Evolutionary conservation across 53 echinoderm and acorn worm genomes (phyloP).

Genomic region (Patiria pectinifera): DNA sequence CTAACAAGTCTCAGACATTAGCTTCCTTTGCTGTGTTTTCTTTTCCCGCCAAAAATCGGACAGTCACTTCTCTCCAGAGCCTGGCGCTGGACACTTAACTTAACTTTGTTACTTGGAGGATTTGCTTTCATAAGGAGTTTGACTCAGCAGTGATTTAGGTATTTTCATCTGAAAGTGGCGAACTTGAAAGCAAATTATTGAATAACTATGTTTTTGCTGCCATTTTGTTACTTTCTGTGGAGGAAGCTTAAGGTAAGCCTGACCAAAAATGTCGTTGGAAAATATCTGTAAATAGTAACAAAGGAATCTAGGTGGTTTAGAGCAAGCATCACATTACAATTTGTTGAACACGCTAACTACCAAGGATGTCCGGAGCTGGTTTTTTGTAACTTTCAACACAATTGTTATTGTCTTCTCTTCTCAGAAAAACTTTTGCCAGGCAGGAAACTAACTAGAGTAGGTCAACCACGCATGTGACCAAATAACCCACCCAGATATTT

Average conservation of each 20-base stretch:
- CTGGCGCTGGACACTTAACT: not conserved
- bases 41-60: not conserved
- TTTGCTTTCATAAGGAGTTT: not conserved
- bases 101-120: not conserved
- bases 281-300: not conserved
- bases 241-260: slow-evolving; percentile 60
- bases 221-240: slow-evolving; percentile 79
- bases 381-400: not conserved
- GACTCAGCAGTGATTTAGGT: not conserved
- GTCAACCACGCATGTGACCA: not conserved
- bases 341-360: not conserved
- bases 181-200: not conserved
- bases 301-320: not conserved
- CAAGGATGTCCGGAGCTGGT: not conserved
- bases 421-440: not conserved
- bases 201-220: slow-evolving; percentile 70
- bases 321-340: not conserved
- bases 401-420: not conserved
- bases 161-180: not conserved
- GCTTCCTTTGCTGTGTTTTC: slow-evolving; percentile 14
- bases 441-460: not conserved
- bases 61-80: not conserved
- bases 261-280: not conserved
- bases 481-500: not conserved
- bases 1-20: slow-evolving; percentile 3